A percentile compares a stretch with the other conserved stretches of the same genome.
Conservation (phyloP, 2,888 invertebrate species). For the Tiphia femorata region DNA sequence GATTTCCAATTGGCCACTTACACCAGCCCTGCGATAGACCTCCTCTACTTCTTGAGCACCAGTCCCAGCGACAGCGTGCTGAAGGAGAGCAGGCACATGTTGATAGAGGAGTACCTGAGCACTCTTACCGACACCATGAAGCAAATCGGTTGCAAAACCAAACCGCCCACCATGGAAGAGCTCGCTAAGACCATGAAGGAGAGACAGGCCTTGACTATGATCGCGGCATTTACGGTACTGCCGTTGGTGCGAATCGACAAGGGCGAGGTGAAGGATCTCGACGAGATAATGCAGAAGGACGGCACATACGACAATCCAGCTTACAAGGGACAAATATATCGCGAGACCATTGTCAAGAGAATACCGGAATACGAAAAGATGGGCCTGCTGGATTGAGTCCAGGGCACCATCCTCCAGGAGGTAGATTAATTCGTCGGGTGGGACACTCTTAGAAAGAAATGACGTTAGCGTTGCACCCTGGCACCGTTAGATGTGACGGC, state of each 20-base stretch:
- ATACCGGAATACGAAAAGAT: constrained; percentile 44
- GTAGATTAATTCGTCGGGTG: too few species aligned
- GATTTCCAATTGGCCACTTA: constrained; percentile 69
- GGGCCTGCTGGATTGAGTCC: constrained; percentile 59
- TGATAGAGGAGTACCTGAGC: constrained; percentile 51
- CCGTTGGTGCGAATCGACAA: constrained; percentile 54
- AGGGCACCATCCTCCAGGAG: too few species aligned
- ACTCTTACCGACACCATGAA: constrained; percentile 48
- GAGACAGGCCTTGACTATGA: constrained; percentile 41
- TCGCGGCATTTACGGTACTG: constrained; percentile 45
- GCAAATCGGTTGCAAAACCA: constrained; percentile 48
- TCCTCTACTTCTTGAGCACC: constrained; percentile 69
- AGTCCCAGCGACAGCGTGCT: constrained; percentile 52
- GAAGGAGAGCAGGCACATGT: constrained; percentile 27
- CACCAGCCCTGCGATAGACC: constrained; percentile 68
- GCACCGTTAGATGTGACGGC: too few species aligned
- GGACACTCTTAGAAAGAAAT: background rate
- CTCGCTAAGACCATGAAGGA: constrained; percentile 39
- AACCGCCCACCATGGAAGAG: constrained; percentile 46
- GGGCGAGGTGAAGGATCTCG: constrained; percentile 39
- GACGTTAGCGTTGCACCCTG: background rate
- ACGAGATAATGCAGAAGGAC: constrained; percentile 45
- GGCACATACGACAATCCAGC: constrained; percentile 35
- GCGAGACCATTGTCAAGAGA: constrained; percentile 44
- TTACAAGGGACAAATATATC: constrained; percentile 31